phyloP scores from a whole-genome alignment of 92 coral and sea anemone species.

The Phenganax stokvisi region DNA sequence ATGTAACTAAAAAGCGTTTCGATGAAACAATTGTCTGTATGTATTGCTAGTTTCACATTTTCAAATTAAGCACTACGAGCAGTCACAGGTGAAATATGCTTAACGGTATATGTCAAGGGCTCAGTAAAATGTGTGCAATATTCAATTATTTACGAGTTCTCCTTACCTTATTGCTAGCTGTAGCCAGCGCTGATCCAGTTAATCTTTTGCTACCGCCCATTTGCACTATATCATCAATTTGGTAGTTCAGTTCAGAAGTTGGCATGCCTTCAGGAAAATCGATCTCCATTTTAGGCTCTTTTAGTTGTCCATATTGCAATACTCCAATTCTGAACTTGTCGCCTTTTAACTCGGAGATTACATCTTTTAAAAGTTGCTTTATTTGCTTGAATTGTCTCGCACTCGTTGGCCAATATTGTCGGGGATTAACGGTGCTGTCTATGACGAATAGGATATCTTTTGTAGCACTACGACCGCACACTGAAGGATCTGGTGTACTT shows the following conservation, averaged over 20 bases:
- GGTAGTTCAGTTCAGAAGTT: background rate
- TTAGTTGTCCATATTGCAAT: conserved; percentile 23
- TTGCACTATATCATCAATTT: conserved; percentile 13
- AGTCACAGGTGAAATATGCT: too few relatives aligned
- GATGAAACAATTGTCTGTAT: too few relatives aligned
- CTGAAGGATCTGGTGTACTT: background rate
- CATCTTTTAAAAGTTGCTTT: conserved; percentile 9
- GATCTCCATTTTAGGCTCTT: conserved; percentile 21
- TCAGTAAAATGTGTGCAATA: too few relatives aligned
- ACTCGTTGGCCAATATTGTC: conserved; percentile 1
- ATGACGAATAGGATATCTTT: conserved; percentile 27
- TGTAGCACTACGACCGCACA: conserved; percentile 4
- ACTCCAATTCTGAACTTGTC: conserved; percentile 22
- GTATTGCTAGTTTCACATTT: too few relatives aligned
- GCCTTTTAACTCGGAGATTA: conserved; percentile 12
- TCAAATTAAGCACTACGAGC: too few relatives aligned
- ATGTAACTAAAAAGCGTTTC: too few relatives aligned
- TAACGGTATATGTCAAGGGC: too few relatives aligned
- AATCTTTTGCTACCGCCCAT: background rate
- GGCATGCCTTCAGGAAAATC: background rate
- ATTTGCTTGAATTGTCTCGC: background rate
- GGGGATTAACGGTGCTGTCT: conserved; percentile 9
- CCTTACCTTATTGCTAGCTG: conserved; percentile 21
- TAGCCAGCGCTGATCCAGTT: conserved; percentile 16
- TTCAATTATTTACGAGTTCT: background rate